Conservation (phyloP, 2,797 vertebrate genomes). For the Acanthornis magna region DNA sequence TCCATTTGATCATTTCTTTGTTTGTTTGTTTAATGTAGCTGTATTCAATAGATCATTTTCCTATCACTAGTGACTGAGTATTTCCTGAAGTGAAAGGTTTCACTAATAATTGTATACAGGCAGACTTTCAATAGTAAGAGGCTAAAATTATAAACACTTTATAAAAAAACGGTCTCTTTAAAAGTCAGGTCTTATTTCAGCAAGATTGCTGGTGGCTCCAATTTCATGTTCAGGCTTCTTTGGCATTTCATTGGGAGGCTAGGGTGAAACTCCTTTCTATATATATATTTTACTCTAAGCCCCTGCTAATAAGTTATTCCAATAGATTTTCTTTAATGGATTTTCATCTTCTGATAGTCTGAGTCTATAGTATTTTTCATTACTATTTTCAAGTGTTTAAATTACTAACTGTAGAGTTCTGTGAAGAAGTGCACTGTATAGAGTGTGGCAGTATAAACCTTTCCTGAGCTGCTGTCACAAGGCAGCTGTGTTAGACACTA, state of each 20-base stretch:
- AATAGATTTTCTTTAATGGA: conserved; percentile 42
- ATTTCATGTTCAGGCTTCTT: conserved; percentile 60
- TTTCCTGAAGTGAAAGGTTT: conserved; percentile 4
- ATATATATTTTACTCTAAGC: conserved; percentile 48
- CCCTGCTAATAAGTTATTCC: conserved; percentile 43
- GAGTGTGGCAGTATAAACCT: neutral
- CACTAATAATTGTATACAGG: neutral
- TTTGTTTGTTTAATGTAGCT: neutral
- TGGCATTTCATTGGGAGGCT: conserved; percentile 63
- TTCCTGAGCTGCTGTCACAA: neutral
- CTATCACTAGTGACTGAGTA: neutral
- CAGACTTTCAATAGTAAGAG: neutral
- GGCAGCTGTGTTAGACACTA: neutral
- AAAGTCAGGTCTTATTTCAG: conserved; percentile 56
- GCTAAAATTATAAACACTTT: conserved; percentile 41
- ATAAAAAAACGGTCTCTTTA: conserved; percentile 50
- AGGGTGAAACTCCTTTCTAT: conserved; percentile 48
- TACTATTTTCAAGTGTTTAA: neutral
- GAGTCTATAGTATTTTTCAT: neutral
- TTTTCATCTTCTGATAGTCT: conserved; percentile 18
- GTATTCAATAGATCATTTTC: neutral
- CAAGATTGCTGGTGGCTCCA: conserved; percentile 33
- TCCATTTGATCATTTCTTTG: neutral
- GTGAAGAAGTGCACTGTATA: neutral
- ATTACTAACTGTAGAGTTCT: neutral